Percentiles rank a stretch among this genome's conserved stretches.
Conservation (phyloP, 1,140 invertebrate genomes). For the Drosophila mauritiana region DNA sequence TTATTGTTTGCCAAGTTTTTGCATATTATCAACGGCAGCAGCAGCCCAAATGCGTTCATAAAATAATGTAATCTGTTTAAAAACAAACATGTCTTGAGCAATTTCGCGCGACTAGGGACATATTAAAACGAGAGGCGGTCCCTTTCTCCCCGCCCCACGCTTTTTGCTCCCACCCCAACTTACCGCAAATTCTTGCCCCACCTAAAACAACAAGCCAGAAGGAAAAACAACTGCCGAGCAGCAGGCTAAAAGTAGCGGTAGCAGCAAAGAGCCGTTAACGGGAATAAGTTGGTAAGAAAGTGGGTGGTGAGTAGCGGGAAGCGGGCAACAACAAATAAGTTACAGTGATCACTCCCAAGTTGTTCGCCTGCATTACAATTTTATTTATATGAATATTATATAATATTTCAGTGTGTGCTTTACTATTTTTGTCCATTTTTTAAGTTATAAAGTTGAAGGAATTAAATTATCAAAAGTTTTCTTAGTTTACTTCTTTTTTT, state of each 20-base stretch:
- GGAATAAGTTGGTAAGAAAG: constrained; percentile 69
- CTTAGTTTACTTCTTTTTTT: too few relatives aligned
- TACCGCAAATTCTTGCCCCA: constrained; percentile 35
- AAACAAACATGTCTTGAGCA: constrained; percentile 82
- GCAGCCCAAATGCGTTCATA: constrained; percentile 73
- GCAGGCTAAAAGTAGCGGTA: constrained; percentile 58
- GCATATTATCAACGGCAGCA: constrained; percentile 74
- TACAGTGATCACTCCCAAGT: constrained; percentile 4
- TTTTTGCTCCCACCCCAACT: not conserved
- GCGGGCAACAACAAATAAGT: constrained; percentile 12
- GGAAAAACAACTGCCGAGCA: constrained; percentile 28
- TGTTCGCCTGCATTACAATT: not conserved
- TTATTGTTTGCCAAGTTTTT: constrained; percentile 83
- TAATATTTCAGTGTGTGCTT: too few relatives aligned
- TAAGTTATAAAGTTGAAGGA: too few relatives aligned
- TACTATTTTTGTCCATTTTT: too few relatives aligned
- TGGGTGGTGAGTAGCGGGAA: constrained; percentile 13
- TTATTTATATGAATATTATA: too few relatives aligned
- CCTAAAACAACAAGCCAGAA: constrained; percentile 65
- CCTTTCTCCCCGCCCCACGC: not conserved
- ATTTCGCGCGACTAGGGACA: constrained; percentile 80
- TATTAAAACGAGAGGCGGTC: constrained; percentile 69
- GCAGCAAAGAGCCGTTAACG: constrained; percentile 74
- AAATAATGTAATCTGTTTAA: constrained; percentile 83
- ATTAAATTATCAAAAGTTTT: not conserved